Conservation (phyloP, 1,140 invertebrate genomes). For the Drosophila setifemur region DNA sequence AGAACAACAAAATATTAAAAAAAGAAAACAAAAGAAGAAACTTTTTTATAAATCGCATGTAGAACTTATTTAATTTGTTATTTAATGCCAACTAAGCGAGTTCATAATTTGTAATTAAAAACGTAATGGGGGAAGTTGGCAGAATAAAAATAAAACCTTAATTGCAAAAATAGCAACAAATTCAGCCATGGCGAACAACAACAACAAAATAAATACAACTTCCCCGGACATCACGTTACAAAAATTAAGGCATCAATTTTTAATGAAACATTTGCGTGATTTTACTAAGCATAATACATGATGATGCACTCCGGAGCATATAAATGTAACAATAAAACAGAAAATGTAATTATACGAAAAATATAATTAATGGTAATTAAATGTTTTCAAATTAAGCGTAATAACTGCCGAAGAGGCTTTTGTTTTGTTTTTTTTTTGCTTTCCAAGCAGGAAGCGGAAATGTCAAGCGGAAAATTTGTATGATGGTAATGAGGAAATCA, state of each 20-base stretch:
- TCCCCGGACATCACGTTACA: slow-evolving; percentile 37
- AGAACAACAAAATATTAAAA: slow-evolving; percentile 1
- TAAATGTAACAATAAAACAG: slow-evolving; percentile 65
- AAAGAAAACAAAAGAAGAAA: slow-evolving; percentile 1
- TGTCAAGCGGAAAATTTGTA: slow-evolving; percentile 1
- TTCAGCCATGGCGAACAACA: neutral
- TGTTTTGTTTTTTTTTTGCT: neutral
- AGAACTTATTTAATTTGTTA: slow-evolving; percentile 75
- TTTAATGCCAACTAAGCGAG: slow-evolving; percentile 76
- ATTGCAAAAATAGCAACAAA: slow-evolving; percentile 37
- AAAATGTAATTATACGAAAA: slow-evolving; percentile 78
- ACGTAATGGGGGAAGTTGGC: slow-evolving; percentile 12
- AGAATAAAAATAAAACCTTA: slow-evolving; percentile 15
- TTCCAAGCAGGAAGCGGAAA: neutral
- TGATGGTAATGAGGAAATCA: slow-evolving; percentile 14
- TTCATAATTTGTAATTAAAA: slow-evolving; percentile 73
- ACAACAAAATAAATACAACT: slow-evolving; percentile 7
- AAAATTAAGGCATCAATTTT: slow-evolving; percentile 68
- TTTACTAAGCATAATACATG: slow-evolving; percentile 69
- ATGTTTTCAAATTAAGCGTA: slow-evolving; percentile 75
- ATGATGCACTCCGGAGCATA: slow-evolving; percentile 37
- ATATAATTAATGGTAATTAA: slow-evolving; percentile 74
- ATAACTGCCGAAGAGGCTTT: slow-evolving; percentile 13
- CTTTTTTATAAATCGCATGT: slow-evolving; percentile 50
- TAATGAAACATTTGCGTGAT: slow-evolving; percentile 75